Conservation (phyloP, 1,140 invertebrate species). For the Bursaphelenchus mucronatus region DNA sequence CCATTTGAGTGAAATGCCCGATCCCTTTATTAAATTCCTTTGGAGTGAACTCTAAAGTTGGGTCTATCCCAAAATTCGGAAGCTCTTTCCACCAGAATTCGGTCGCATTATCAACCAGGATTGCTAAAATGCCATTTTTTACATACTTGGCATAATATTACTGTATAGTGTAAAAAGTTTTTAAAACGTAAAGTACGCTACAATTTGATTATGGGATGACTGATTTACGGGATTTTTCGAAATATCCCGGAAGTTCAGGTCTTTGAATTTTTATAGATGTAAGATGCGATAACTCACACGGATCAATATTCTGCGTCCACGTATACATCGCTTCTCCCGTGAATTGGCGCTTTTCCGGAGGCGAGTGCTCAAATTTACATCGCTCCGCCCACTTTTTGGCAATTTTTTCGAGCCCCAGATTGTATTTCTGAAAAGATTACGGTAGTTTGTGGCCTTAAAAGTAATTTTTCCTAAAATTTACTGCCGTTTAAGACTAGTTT, state of each 20-base stretch:
- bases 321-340: slow-evolving; percentile 14
- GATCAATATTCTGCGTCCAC: neutral
- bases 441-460: no score
- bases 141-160: no score
- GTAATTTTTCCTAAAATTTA: no score
- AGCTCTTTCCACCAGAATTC: slow-evolving; percentile 16
- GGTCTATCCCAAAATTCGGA: slow-evolving; percentile 15
- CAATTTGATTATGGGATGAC: no score
- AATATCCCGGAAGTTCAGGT: no score
- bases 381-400: slow-evolving; percentile 9
- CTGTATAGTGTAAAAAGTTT: no score
- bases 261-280: no score
- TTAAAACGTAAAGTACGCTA: no score
- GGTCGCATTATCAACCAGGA: slow-evolving; percentile 3
- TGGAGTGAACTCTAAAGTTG: slow-evolving; percentile 10
- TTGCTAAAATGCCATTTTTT: neutral
- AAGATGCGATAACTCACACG: neutral
- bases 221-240: no score
- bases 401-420: slow-evolving; percentile 5
- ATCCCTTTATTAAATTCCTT: slow-evolving; percentile 10
- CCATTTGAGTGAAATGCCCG: slow-evolving; percentile 18
- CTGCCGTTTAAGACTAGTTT: no score
- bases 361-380: slow-evolving; percentile 17
- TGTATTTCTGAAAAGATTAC: slow-evolving; percentile 12
- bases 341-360: slow-evolving; percentile 2